Conservation (phyloP, 92 coral and sea anemone species). For the Epizoanthus illoricatus region DNA sequence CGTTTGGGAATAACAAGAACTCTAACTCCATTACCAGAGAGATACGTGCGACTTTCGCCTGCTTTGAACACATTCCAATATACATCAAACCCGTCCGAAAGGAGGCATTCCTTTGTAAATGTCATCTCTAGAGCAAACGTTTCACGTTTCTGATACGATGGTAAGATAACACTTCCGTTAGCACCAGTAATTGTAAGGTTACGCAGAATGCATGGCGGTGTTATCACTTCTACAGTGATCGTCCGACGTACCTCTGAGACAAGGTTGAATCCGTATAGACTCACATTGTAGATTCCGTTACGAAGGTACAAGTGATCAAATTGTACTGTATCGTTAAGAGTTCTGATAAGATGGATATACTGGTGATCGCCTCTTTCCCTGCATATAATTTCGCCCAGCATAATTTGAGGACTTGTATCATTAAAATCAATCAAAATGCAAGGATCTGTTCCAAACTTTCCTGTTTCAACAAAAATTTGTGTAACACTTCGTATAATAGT, state of each 20-base stretch:
- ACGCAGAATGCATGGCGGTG: constrained; percentile 56
- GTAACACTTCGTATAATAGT: constrained; percentile 46
- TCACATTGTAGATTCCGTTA: constrained; percentile 60
- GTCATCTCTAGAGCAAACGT: constrained; percentile 9
- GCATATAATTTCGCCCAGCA: constrained; percentile 46
- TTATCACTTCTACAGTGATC: constrained; percentile 33
- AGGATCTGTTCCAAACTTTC: constrained; percentile 48
- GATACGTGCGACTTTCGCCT: background rate
- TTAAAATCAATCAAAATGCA: constrained; percentile 49
- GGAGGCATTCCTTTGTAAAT: constrained; percentile 27
- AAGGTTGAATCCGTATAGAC: constrained; percentile 47
- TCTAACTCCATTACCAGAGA: constrained; percentile 9
- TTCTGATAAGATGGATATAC: background rate
- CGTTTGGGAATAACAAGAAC: constrained; percentile 26
- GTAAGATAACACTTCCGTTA: background rate
- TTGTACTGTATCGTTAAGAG: background rate
- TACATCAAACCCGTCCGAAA: constrained; percentile 4
- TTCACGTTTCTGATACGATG: constrained; percentile 17
- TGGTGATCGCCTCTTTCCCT: background rate
- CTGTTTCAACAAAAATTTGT: constrained; percentile 1
- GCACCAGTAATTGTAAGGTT: constrained; percentile 48
- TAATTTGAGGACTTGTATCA: constrained; percentile 37
- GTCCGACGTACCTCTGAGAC: constrained; percentile 55
- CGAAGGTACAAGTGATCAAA: constrained; percentile 49
- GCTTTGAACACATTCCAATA: constrained; percentile 14